Evolutionary conservation across 2,113 vertebrate species (phyloP), one percentile per base, ranked within the genome.

Genomic region (Ondatra zibethicus): DNA sequence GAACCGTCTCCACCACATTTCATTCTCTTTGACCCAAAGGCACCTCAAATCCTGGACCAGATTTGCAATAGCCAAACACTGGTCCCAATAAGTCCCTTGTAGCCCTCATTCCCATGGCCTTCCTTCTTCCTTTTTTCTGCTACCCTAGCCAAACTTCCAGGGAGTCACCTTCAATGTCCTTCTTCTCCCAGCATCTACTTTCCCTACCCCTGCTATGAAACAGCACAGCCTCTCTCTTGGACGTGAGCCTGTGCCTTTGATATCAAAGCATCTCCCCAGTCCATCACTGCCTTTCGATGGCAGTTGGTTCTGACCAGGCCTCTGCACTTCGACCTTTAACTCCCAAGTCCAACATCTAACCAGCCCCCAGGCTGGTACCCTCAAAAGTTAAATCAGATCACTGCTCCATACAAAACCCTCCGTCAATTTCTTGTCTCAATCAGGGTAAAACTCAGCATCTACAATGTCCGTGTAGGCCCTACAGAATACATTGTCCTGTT

Each of bases 401-500:
- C 1, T 36, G 5, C 9, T 76, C 47, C 72, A 52, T 21, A 14
- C 16, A 85, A 78, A 92, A 76, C 21, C 29, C 12, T 72, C 77
- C 58, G 19, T 3, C 5, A n/a, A 94, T 88, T 73, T 63, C 73
- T 31, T 68, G 16, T 76, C 72, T 89, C 50, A 33, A 6, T 68
- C 42, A 27, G 55, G 72, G 70, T 19, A 80, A 76, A 93, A 76
- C 27, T 19, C 77, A 88, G 33, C 42, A 39, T 52, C 76, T 33
- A 45, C 10, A 6, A 0, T 4, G 27, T 65, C 55, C 29, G 61
- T 58, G 70, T 0, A 29, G 66, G 0, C 7, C 68, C 36, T 29
- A 23, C 3, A 7, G 11, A 25, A 12, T 7, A 50, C 0, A 17
- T 31, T 63, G 2, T 1, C 23, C 29, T 50, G 23, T 17, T 17